Evolutionary conservation across 64 coral and sea anemone species (phyloP).

Genomic region (Dendronephthya gigantea): DNA sequence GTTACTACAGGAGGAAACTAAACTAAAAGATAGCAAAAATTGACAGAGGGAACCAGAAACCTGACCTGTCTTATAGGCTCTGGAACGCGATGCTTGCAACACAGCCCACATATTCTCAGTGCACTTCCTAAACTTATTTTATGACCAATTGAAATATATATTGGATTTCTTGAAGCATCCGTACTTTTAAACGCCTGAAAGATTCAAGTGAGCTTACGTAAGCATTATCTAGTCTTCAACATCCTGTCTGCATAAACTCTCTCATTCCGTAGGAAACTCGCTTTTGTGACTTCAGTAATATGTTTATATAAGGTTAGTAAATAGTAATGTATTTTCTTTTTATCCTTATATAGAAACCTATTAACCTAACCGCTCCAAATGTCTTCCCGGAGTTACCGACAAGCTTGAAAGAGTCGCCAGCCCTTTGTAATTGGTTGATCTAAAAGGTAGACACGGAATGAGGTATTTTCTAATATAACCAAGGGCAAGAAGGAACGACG

Average conservation of each 20-base stretch:
- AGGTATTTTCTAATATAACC: background rate
- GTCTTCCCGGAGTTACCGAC: background rate
- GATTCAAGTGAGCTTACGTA: no score
- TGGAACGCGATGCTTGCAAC: background rate
- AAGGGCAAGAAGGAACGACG: no score
- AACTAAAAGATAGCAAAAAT: no score
- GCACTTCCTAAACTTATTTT: background rate
- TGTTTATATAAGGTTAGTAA: background rate
- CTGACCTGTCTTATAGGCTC: slow-evolving; percentile 1
- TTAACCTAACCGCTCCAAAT: background rate
- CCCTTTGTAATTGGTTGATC: background rate
- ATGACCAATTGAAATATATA: slow-evolving; percentile 1
- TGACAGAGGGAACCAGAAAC: background rate
- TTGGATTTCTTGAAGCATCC: background rate
- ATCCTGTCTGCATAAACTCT: no score
- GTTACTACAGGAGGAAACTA: no score
- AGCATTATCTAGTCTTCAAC: no score
- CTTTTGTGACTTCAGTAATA: no score
- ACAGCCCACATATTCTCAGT: background rate
- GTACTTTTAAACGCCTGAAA: background rate
- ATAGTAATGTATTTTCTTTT: no score
- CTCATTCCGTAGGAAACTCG: background rate
- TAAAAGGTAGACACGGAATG: background rate
- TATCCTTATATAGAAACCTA: background rate
- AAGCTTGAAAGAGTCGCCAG: background rate